Evolutionary conservation across 2,797 vertebrate genomes (phyloP), one percentile per base, ranked within the genome.

Genomic region (Sebastiscus tertius): DNA sequence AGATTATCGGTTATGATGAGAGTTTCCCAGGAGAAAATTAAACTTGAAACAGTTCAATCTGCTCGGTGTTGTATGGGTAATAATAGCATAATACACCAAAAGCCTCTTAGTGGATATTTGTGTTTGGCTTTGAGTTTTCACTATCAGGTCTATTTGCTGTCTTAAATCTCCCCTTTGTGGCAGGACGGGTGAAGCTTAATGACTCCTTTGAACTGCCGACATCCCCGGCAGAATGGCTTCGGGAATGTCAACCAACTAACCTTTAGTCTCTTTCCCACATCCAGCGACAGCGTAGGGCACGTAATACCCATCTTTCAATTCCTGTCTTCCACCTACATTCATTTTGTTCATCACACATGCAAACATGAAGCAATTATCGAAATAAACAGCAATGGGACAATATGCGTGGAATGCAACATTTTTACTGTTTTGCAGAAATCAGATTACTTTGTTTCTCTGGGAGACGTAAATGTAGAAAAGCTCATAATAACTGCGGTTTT

Each of bases 121-220:
- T 95, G 88, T 95, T 95, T 95, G 93, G 88, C 90, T 94, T 93
- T 91, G 88, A 89, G 84, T 93, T 93, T 94, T 92, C 75, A 80
- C 83, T 49, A 91, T 93, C 86, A 91, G 87, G 86, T 93, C 91
- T 95, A 88, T 95, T 96, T 95, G 95, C 94, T 91, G 88, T 93
- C 93, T 95, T 94, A 96, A 96, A 96, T 94, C 94, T 95, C 95
- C 46, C 71, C 83, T 93, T 96, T 96, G 94, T 95, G 81, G 74
- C 56, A 24, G 75, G 88, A 89, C 60, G 81, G 85, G 73, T 83
- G 79, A 89, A 90, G 86, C 86, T 90, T 95, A 96, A 95, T 93
- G 94, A 95, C 87, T 94, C 85, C 94, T 96, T 96, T 96, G 94
- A 95, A 93, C 90, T 68, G 84, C 90, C 89, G 88, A 81, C 89